phyloP scores from a whole-genome alignment of 1,140 invertebrate genomes.

The Chironomus tepperi region DNA sequence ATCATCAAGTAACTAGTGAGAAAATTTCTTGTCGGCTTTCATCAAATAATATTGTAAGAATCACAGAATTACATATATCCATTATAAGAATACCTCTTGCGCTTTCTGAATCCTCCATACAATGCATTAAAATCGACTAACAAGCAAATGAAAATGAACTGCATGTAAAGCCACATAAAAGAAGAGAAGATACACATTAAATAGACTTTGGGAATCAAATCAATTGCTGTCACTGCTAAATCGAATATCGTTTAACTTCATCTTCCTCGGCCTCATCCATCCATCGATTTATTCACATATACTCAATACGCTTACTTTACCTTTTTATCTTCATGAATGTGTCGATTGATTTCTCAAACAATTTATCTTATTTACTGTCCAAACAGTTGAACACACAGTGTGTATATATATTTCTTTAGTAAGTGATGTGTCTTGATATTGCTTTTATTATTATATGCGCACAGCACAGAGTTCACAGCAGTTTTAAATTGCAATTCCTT shows the following conservation, averaged over 20 bases:
- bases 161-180: background rate
- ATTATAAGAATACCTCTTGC: background rate
- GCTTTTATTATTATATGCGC: no score
- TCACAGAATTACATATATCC: background rate
- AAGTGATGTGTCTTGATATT: no score
- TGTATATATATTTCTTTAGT: no score
- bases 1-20: background rate
- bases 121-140: background rate
- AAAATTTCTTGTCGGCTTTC: background rate
- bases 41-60: slow-evolving; percentile 11
- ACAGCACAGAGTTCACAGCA: no score
- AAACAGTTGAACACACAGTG: background rate
- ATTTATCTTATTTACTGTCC: slow-evolving; percentile 23
- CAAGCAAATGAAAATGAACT: background rate
- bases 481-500: background rate
- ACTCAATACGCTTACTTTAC: background rate
- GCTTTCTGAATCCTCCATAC: background rate
- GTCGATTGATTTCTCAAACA: slow-evolving; percentile 22
- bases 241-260: background rate
- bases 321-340: background rate
- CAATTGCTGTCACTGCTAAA: background rate
- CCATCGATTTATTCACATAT: background rate
- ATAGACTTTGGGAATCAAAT: background rate
- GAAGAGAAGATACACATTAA: background rate
- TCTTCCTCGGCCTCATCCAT: background rate